Base-by-base conservation (phyloP, 1,140 invertebrate species). In the Lethrus apterus region DNA sequence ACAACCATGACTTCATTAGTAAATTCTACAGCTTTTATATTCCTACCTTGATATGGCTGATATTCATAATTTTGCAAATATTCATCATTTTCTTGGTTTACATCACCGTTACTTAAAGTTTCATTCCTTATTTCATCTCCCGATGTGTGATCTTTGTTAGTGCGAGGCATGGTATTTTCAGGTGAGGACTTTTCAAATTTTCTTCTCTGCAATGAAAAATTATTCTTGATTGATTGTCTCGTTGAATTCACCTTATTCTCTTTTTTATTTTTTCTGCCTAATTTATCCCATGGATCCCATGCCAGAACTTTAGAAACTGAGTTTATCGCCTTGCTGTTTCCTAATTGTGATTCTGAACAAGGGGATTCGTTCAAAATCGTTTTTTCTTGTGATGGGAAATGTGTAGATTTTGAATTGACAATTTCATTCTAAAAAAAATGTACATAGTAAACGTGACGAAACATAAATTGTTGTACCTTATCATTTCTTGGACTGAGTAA, bases 271-370 rank as follows among this genome's bases (percentile, higher is more conserved):
- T 56, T 53, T 23, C 54, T 26, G 13, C 46, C 31, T 3, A 52
- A 24, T 35, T 56, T 56, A 32, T 56, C 50, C 54, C 54, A 56
- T 8, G 54, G 47, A 42, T 56, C 54, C 54, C 54, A 56, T 2
- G 51, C 18, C 3, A 56, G 19, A 23, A 52, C 50, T 21, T 49
- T 52, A 5, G 53, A 45, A 14, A 52, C 44, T 8, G 53, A 49
- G 19, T 30, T 44, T 13, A 36, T 32, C 21, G 41, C 44, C 24
- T 51, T 54, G n/a, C 35, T 35, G 7, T 26, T 42, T 8, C 49
- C 53, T 7, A 55, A 35, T 8, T 34, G 19, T 15, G 53, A 49
- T 20, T 55, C 50, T 2, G 53, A 52, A 47, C 51, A 42, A 14
- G 49, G 50, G 10, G 43, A 43, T 33, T 46, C 44, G 9, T 43